Conservation (phyloP, 2,888 invertebrate species). For the Andrena bicolor region DNA sequence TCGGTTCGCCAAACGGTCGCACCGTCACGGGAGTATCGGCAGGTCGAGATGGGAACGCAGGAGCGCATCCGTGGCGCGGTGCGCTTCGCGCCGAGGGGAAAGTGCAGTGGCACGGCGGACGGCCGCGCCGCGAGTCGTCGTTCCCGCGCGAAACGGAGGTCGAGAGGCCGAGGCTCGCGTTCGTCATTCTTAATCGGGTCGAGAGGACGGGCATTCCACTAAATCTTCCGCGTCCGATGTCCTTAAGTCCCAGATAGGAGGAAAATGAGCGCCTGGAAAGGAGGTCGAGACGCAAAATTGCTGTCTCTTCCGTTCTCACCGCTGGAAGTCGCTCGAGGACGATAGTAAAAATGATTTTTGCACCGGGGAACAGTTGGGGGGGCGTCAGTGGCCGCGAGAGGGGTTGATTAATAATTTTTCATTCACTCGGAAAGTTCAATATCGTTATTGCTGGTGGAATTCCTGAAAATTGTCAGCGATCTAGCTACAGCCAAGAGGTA, state of each 20-base stretch:
- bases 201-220: constrained; percentile 66
- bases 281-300: constrained; percentile 68
- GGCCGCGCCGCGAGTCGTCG: constrained; percentile 39
- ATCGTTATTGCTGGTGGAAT: no score
- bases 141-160: constrained; percentile 50
- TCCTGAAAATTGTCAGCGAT: no score
- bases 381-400: background rate
- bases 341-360: constrained; percentile 63
- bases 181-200: constrained; percentile 69
- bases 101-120: constrained; percentile 54
- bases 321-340: constrained; percentile 11
- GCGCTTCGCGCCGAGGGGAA: constrained; percentile 46
- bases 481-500: no score
- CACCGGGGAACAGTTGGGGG: background rate
- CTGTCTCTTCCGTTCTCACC: constrained; percentile 55
- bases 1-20: constrained; percentile 20
- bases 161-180: constrained; percentile 54
- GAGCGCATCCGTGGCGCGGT: constrained; percentile 9
- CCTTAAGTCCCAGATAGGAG: constrained; percentile 68
- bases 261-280: constrained; percentile 72
- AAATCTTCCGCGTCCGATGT: constrained; percentile 67
- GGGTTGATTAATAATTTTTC: constrained; percentile 24
- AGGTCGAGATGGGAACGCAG: constrained; percentile 59
- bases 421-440: no score
- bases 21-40: background rate